A percentile compares a stretch with the other conserved stretches of the same genome.
Conservation (phyloP, 53 echinoderm and acorn worm genomes). For the Holothuria leucospilota region DNA sequence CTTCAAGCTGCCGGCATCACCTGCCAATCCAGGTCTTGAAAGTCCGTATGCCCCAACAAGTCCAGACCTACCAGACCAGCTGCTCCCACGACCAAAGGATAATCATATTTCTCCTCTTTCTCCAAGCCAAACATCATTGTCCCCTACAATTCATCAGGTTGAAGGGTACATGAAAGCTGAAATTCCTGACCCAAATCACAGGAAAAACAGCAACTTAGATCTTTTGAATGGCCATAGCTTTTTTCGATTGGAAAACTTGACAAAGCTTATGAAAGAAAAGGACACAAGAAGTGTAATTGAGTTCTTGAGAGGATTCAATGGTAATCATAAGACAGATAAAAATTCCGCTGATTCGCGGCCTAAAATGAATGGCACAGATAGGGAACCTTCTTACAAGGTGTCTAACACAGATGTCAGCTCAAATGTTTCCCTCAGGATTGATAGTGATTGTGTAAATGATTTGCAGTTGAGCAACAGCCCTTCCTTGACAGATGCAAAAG, state of each 20-base stretch:
- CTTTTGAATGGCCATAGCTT: slow-evolving; percentile 21
- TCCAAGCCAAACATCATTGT: slow-evolving; percentile 1
- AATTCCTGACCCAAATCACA: not conserved
- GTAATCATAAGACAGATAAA: slow-evolving; percentile 17
- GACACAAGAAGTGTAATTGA: slow-evolving; percentile 36
- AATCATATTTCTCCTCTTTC: not conserved
- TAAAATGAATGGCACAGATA: slow-evolving; percentile 41
- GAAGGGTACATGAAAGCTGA: not conserved
- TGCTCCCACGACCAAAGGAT: slow-evolving; percentile 6
- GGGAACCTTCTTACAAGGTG: slow-evolving; percentile 27
- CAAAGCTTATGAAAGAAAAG: slow-evolving; percentile 40
- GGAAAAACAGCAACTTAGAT: not conserved
- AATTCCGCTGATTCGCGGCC: slow-evolving; percentile 38
- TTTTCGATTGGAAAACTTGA: slow-evolving; percentile 27
- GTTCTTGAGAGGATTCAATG: slow-evolving; percentile 27
- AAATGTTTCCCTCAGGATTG: not conserved
- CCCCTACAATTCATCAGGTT: not conserved
- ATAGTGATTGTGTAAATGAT: no score
- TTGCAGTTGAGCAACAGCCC: no score
- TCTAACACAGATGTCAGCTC: slow-evolving; percentile 21
- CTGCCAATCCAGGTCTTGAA: slow-evolving; percentile 84
- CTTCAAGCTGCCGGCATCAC: slow-evolving; percentile 97
- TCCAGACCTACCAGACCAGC: slow-evolving; percentile 78
- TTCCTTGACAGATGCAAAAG: no score
- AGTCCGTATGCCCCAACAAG: slow-evolving; percentile 80